Base-by-base conservation (phyloP, 2,888 invertebrate species). In the Pollenia amentaria region DNA sequence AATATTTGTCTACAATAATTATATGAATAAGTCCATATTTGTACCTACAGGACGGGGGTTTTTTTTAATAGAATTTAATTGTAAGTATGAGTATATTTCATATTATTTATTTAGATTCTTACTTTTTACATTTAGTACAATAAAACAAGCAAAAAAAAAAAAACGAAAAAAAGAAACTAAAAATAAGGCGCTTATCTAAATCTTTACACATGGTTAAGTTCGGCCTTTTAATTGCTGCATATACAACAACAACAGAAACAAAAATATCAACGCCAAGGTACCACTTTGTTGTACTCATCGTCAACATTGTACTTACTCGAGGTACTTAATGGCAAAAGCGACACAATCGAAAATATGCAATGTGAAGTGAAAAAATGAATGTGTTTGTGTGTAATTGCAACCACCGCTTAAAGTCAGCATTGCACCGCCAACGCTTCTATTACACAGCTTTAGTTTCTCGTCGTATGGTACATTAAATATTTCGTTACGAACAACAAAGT, bases 181-280 rank as follows among this genome's bases (percentile, higher is more conserved):
- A 84, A 88, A 81, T 85, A 88, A 91, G 90, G 87, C 89, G 91
- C 92, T 93, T 93, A 93, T 93, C 93, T 92, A 90, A 90, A 93
- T 93, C 93, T 93, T 93, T 91, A 92, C 92, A 93, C 92, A 92
- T 93, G 92, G 93, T 91, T 93, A 93, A 91, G 89, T 92, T 91
- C 93, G 92, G 92, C 90, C 91, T 92, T 91, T 92, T 92, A 92
- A 91, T 92, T 92, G 91, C 91, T 85, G 84, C 83, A 91, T 88
- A 84, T 76, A 70, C 76, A 44, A 65, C 57, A 84, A 64, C 40
- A 55, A 48, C 48, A 57, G 67, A 40, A 70, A 42, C 70, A 78
- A 77, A 69, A 53, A 64, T 21, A 72, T 70, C 81, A 81, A 53
- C 75, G 70, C 76, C 86, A 80, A 87, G 79, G 83, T 78, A 77